These are phyloP conservation scores for Tricholaema leucomelas DNA, from an alignment of 2,113 vertebrate genomes.

Conservation along the genomic window DNA sequence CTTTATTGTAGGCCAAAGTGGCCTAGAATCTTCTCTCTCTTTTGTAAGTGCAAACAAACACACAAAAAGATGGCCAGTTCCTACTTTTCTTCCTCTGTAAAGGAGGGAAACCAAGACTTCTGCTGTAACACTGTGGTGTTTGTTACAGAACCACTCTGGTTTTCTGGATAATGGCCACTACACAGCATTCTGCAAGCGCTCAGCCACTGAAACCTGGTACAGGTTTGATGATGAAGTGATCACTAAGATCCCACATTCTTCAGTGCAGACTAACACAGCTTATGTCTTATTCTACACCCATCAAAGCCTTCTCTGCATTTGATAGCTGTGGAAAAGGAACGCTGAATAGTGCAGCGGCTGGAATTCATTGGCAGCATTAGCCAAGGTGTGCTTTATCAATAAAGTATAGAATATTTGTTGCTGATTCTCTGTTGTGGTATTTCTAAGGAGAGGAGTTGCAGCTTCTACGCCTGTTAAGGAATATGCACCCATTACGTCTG, in stretches of 20 bases:
- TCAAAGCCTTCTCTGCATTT: slow-evolving; percentile 61
- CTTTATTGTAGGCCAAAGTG: background rate
- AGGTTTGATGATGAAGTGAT: slow-evolving; percentile 81
- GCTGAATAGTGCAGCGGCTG: background rate
- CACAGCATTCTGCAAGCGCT: slow-evolving; percentile 83
- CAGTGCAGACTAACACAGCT: slow-evolving; percentile 78
- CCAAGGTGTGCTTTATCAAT: slow-evolving; percentile 21
- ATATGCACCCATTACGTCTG: rapidly evolving
- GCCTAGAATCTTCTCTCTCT: background rate
- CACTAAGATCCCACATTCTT: slow-evolving; percentile 70
- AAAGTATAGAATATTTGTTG: slow-evolving; percentile 17
- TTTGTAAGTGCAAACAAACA: background rate
- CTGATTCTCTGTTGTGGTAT: background rate
- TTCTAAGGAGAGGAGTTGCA: background rate
- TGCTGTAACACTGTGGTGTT: background rate
- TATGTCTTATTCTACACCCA: slow-evolving; percentile 85
- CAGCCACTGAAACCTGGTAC: slow-evolving; percentile 77
- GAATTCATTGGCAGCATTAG: background rate
- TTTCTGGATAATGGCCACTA: slow-evolving; percentile 87
- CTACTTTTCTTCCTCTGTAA: background rate
- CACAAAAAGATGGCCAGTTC: background rate
- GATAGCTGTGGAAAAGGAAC: slow-evolving; percentile 2
- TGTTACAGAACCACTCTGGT: slow-evolving; percentile 84
- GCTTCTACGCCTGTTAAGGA: background rate
- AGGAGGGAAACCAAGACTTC: background rate